Evolutionary conservation across 2,797 vertebrate genomes (phyloP).

Genomic region (Leuciscus waleckii): DNA sequence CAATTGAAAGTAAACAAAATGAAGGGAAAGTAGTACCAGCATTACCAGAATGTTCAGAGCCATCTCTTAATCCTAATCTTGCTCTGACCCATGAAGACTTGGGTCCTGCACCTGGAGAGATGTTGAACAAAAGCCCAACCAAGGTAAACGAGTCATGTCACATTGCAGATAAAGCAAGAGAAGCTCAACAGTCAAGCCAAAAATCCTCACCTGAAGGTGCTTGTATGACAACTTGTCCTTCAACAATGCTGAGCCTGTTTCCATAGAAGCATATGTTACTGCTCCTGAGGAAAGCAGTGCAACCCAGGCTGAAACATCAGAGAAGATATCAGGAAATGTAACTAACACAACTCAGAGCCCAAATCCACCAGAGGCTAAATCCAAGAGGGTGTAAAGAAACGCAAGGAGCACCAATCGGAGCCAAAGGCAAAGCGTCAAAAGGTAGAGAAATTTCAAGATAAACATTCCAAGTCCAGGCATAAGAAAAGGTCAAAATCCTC

Average conservation of each 20-base stretch:
- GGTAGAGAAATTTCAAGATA: slow-evolving; percentile 55
- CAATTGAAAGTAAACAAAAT: slow-evolving; percentile 44
- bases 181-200: slow-evolving; percentile 15
- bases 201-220: background rate
- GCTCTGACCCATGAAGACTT: background rate
- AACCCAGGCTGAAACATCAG: slow-evolving; percentile 43
- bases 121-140: background rate
- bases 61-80: background rate
- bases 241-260: slow-evolving; percentile 1
- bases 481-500: slow-evolving; percentile 64
- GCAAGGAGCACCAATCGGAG: slow-evolving; percentile 75
- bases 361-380: slow-evolving; percentile 51
- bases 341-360: slow-evolving; percentile 65
- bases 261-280: background rate
- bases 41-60: slow-evolving; percentile 41
- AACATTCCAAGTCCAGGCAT: slow-evolving; percentile 51
- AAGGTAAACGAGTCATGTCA: background rate
- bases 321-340: slow-evolving; percentile 78
- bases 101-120: background rate
- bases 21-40: slow-evolving; percentile 59
- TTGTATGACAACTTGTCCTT: background rate
- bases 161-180: background rate
- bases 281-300: slow-evolving; percentile 23
- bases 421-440: slow-evolving; percentile 69
- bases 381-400: slow-evolving; percentile 75